A percentile compares a stretch with the other conserved stretches of the same genome.
These are phyloP conservation scores for Pipistrellus pipistrellus DNA, from an alignment of 2,797 vertebrate genomes.

Conservation along the genomic window DNA sequence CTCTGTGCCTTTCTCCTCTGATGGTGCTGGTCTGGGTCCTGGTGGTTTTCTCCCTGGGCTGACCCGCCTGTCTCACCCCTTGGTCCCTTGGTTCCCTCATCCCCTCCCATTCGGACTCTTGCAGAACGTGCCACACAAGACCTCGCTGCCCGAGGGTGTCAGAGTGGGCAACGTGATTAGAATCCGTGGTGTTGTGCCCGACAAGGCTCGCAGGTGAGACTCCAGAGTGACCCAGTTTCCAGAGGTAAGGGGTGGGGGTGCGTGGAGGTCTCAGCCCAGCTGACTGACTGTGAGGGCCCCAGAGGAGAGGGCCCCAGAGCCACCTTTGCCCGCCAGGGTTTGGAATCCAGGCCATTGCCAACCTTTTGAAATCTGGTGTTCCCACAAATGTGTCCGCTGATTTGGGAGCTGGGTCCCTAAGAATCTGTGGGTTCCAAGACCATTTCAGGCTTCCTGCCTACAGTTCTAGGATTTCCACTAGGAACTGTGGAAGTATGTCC, in stretches of 20 bases:
- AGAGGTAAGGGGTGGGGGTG: not conserved
- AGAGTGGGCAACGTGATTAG: slow-evolving; percentile 86
- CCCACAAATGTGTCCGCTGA: not conserved
- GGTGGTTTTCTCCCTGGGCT: not conserved
- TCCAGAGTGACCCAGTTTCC: slow-evolving; percentile 72
- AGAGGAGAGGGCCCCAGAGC: no score
- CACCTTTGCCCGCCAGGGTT: not conserved
- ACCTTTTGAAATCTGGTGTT: not conserved
- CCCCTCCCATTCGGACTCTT: not conserved
- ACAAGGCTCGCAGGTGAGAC: slow-evolving; percentile 87
- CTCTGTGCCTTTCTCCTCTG: not conserved
- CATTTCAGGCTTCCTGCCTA: not conserved
- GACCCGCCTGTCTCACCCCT: not conserved
- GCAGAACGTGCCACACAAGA: slow-evolving; percentile 89
- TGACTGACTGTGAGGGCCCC: no score
- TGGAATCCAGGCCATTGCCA: not conserved
- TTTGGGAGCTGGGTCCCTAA: not conserved
- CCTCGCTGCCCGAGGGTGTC: slow-evolving; percentile 88
- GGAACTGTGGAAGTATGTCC: not conserved
- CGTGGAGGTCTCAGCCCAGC: not conserved
- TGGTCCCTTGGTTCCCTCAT: not conserved
- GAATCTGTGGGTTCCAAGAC: not conserved
- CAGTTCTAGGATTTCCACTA: not conserved
- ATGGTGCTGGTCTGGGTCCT: not conserved
- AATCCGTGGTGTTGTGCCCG: slow-evolving; percentile 87